Base-by-base conservation (phyloP, 2,797 vertebrate genomes). In the Macroramphosus scolopax region DNA sequence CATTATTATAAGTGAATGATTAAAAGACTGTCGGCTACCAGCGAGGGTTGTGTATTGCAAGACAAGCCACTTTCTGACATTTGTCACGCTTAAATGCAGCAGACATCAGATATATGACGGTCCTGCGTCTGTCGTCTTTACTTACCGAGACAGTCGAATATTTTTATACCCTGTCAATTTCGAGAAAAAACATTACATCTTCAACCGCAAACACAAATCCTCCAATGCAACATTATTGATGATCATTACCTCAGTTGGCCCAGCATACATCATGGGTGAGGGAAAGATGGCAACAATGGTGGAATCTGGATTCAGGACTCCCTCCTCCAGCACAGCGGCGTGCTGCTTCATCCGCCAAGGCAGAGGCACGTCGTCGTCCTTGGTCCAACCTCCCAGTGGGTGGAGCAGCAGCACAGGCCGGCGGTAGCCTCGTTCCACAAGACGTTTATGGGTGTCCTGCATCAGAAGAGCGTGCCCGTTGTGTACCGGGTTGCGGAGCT, bases 201-300 rank as follows among this genome's bases (percentile, higher is more conserved):
- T n/a, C n/a, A n/a, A 61, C 20, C 36, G 62, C 32, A 51, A 54
- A 40, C 29, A 44, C 7, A 13, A 32, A 37, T 41, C 42, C 5
- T 11, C 43, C 55, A 48, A 63, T 40, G 5, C 20, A 43, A 15
- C 42, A 16, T 33, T 46, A 8, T 31, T 51, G 8, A 40, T 37
- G 5, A 41, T 29, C 17, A n/a, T 77, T 87, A 98, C 96, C 95
- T 98, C 96, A 0, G 96, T 98, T 40, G 96, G 96, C 17, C 96
- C 96, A 0, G 96, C 96, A 41, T 98, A 98, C 96, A 98, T 98
- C 96, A 98, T 98, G 30, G 96, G 96, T 4, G 96, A 98, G 4
- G 96, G 96, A 61, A 98, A 98, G 86, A 98, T 96, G 34, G 96
- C 95, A 57, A 98, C 94, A 26, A 98, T 92, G 0, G 96, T 98